Evolutionary conservation across 1,140 invertebrate genomes (phyloP).

Genomic region (Apis cerana): DNA sequence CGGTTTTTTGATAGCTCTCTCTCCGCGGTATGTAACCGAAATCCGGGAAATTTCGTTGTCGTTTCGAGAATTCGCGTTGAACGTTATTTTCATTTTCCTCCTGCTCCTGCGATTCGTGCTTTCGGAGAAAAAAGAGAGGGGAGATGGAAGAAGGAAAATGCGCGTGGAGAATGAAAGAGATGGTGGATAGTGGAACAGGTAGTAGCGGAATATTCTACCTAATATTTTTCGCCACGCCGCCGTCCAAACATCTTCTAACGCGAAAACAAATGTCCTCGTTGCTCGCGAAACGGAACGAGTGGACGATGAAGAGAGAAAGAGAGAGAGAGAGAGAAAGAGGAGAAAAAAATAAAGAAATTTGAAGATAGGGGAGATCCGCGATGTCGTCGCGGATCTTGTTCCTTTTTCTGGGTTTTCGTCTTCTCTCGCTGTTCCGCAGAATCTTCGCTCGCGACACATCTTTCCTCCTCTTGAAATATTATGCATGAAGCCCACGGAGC

Average conservation of each 20-base stretch:
- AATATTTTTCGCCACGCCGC: slow-evolving; percentile 52
- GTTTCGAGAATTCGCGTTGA: slow-evolving; percentile 33
- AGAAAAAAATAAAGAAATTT: not conserved
- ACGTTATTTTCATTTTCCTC: slow-evolving; percentile 45
- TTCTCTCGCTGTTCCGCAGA: not conserved
- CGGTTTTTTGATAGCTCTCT: too few relatives aligned
- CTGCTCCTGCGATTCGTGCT: slow-evolving; percentile 25
- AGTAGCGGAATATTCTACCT: slow-evolving; percentile 41
- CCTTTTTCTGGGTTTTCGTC: not conserved
- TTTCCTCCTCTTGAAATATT: slow-evolving; percentile 60
- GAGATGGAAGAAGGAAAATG: not conserved
- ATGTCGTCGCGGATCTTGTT: not conserved
- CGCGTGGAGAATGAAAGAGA: not conserved
- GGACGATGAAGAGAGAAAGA: not conserved
- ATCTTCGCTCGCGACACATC: slow-evolving; percentile 24
- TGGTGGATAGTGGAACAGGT: slow-evolving; percentile 11
- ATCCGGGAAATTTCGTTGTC: slow-evolving; percentile 14
- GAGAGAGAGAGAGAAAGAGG: not conserved
- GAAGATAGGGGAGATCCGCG: not conserved
- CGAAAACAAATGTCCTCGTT: slow-evolving; percentile 64
- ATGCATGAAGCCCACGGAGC: slow-evolving; percentile 33
- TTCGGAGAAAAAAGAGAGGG: slow-evolving; percentile 25
- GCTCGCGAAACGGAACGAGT: not conserved
- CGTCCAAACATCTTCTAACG: slow-evolving; percentile 56
- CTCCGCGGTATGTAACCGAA: not conserved